Base-by-base conservation (phyloP, 2,113 vertebrate genomes). In the Terrapene triunguis region DNA sequence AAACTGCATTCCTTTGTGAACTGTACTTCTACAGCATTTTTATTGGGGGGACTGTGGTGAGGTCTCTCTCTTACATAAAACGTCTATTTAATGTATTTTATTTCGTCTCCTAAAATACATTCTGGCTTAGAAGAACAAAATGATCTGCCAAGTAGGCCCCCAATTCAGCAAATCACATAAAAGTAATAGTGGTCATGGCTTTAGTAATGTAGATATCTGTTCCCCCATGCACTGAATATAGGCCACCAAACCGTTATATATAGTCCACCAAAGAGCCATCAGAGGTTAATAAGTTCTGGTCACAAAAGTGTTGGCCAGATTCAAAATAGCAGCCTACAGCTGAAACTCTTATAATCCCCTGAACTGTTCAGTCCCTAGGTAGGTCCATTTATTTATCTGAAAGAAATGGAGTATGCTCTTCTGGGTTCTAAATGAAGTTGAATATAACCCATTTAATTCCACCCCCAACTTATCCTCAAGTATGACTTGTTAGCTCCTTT, bases 161-260 rank as follows among this genome's bases (percentile, higher is more conserved):
- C 1, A 78, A 3, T 24, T 91, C 84, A 32, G 54, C 8, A 44
- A 22, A 47, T 81, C 10, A 50, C 5, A 16, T 11, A 84, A 74
- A 65, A 5, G 22, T 55, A 29, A 22, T 76, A 2, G 21, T 53
- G 35, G 82, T 5, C 16, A 42, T 47, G 42, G 5, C 54, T 79
- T 0, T 0, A 14, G 32, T 55, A 84, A n/a, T 1, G 2, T 5
- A 51, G 48, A 22, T 48, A 69, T 5, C 8, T 1, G 29, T 8
- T 3, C 38, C n/a, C n/a, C 19, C 19, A 38, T 72, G n/a, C 65
- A 72, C 65, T 72, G 8, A 72, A 72, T 38, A 42, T 47, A 47
- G 24, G 25, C 24, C 24, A 78, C 5, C 24, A 44, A 44, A 78
- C 42, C 47, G 3, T 78, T 78, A 47, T 13, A 47, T 47, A 16